A percentile compares a stretch with the other conserved stretches of the same genome.
Evolutionary conservation across 1,140 invertebrate genomes (phyloP).

Genomic region (Drosophila navojoa): DNA sequence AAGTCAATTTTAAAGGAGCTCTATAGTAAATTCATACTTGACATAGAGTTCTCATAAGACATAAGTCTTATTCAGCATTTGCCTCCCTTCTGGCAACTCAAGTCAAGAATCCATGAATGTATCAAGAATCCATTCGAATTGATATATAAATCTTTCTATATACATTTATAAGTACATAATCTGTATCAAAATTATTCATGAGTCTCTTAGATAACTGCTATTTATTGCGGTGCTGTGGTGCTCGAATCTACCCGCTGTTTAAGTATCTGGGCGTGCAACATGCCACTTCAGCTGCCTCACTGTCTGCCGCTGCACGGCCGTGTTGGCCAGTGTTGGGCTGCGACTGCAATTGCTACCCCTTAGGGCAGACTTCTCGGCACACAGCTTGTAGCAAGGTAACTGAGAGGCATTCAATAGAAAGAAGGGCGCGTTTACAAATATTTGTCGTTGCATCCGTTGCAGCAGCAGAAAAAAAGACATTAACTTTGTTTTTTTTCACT

Average conservation of each 20-base stretch:
- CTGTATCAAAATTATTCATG: too few relatives aligned
- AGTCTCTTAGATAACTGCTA: constrained; percentile 5
- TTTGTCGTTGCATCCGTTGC: constrained; percentile 56
- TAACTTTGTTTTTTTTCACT: constrained; percentile 33
- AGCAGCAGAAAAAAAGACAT: constrained; percentile 48
- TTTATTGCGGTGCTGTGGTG: neutral
- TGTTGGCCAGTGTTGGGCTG: neutral
- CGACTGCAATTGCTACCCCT: constrained; percentile 6
- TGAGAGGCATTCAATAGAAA: constrained; percentile 32
- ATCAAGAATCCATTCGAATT: neutral
- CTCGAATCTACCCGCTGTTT: constrained; percentile 13
- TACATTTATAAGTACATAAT: too few relatives aligned
- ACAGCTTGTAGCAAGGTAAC: constrained; percentile 42
- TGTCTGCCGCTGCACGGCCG: neutral
- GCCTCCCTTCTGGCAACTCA: too few relatives aligned
- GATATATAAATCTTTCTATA: neutral
- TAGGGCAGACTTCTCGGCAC: constrained; percentile 13
- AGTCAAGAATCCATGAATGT: too few relatives aligned
- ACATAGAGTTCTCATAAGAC: too few relatives aligned
- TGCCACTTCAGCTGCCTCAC: constrained; percentile 41
- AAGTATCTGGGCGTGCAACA: constrained; percentile 41
- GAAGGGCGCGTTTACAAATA: constrained; percentile 68
- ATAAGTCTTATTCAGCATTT: too few relatives aligned
- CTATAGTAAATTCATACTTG: too few relatives aligned
- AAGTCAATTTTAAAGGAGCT: too few relatives aligned